phyloP scores from a whole-genome alignment of 2,888 invertebrate species.

The Hemithea aestivaria region DNA sequence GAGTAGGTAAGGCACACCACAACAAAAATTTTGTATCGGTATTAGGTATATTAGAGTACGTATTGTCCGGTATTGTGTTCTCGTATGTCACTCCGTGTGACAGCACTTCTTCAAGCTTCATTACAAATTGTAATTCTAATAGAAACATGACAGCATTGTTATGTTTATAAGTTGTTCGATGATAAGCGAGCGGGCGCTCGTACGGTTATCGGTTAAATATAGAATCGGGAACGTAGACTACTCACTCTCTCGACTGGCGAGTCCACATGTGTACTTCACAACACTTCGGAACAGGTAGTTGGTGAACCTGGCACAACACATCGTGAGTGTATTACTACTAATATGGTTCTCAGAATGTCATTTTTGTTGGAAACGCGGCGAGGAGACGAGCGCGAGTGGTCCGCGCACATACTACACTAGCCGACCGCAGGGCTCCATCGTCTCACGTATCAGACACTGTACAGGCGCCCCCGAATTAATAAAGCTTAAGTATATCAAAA shows the following conservation, averaged over 20 bases:
- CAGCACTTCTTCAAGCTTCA: too few relatives aligned
- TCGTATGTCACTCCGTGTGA: too few relatives aligned
- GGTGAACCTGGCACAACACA: constrained; percentile 69
- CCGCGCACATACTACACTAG: constrained; percentile 66
- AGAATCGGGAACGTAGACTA: constrained; percentile 38
- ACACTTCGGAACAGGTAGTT: constrained; percentile 71
- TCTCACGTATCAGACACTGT: constrained; percentile 32
- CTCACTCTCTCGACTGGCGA: constrained; percentile 72
- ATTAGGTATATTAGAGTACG: too few relatives aligned
- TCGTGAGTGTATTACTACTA: constrained; percentile 45
- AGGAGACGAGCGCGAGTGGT: constrained; percentile 44
- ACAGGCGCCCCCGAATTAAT: constrained; percentile 52
- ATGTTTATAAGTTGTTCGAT: constrained; percentile 26
- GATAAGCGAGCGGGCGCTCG: constrained; percentile 35
- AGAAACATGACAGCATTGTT: constrained; percentile 20
- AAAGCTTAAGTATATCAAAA: constrained; percentile 40
- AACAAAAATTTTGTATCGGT: too few relatives aligned
- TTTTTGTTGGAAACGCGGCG: constrained; percentile 46
- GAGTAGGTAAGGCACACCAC: too few relatives aligned
- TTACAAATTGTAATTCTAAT: not conserved
- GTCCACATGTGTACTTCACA: constrained; percentile 73
- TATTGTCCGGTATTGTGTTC: too few relatives aligned
- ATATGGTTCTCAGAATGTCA: constrained; percentile 57
- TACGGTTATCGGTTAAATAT: constrained; percentile 43
- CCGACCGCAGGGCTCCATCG: constrained; percentile 39